phyloP scores from a whole-genome alignment of 64 coral and sea anemone genomes.

The Pocillopora verrucosa region DNA sequence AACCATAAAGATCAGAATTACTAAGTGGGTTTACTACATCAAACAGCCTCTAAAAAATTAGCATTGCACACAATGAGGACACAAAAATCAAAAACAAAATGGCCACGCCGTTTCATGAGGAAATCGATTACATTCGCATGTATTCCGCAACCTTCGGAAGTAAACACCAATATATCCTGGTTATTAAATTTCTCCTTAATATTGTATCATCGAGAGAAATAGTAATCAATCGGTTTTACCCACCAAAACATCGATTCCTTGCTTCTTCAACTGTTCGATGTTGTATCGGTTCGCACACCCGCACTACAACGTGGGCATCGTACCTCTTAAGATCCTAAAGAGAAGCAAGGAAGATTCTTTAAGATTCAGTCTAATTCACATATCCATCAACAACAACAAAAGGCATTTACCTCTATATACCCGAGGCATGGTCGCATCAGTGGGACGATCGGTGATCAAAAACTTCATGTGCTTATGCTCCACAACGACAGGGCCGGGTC shows the following conservation, averaged over 20 bases:
- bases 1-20: constrained; percentile 33
- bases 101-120: constrained; percentile 6
- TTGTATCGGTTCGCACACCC: constrained; percentile 99
- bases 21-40: constrained; percentile 14
- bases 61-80: neutral
- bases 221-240: constrained; percentile 43
- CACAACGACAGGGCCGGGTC: constrained; percentile 87
- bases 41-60: constrained; percentile 30
- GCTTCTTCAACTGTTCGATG: constrained; percentile 73
- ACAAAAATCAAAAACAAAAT: constrained; percentile 10
- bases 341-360: constrained; percentile 33
- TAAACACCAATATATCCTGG: neutral
- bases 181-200: neutral
- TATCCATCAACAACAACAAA: neutral
- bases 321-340: constrained; percentile 92
- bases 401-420: constrained; percentile 83
- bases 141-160: neutral
- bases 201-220: neutral
- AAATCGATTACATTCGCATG: neutral
- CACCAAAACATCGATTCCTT: constrained; percentile 95
- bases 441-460: constrained; percentile 97
- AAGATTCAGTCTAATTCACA: neutral
- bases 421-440: constrained; percentile 85
- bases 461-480: constrained; percentile 99
- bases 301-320: constrained; percentile 80